phyloP scores from a whole-genome alignment of 2,888 invertebrate genomes.

The Clitarchus hookeri region DNA sequence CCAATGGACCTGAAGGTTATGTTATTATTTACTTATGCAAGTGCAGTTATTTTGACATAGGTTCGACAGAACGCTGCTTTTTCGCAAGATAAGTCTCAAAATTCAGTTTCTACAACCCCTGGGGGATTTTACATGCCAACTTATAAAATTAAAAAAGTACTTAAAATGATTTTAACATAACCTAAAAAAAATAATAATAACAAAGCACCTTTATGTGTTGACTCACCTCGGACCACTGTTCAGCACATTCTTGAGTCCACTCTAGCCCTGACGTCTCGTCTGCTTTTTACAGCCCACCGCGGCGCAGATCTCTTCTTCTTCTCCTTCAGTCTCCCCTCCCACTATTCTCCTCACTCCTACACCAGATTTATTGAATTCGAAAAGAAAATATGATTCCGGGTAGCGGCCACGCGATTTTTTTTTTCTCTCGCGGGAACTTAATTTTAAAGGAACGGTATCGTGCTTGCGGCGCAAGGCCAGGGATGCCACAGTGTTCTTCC shows the following conservation, averaged over 20 bases:
- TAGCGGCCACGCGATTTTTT: neutral
- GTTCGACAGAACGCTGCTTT: too few species aligned
- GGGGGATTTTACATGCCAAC: too few species aligned
- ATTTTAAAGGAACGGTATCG: constrained; percentile 21
- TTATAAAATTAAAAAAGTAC: too few species aligned
- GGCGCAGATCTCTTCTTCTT: neutral
- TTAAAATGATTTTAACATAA: too few species aligned
- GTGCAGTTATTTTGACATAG: too few species aligned
- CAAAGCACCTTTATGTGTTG: neutral
- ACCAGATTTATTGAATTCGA: constrained; percentile 23
- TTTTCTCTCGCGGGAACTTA: neutral
- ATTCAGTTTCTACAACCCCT: too few species aligned
- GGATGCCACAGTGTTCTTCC: neutral
- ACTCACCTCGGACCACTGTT: neutral
- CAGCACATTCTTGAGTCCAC: neutral
- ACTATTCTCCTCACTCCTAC: neutral
- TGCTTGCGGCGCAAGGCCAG: neutral
- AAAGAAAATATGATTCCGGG: constrained; percentile 25
- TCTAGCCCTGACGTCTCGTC: neutral
- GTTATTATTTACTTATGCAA: too few species aligned
- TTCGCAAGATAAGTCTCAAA: too few species aligned
- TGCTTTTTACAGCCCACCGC: neutral
- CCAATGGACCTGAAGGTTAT: too few species aligned
- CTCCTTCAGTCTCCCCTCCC: neutral
- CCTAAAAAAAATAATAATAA: too few species aligned